Evolutionary conservation across 2,797 vertebrate genomes (phyloP), one percentile per base, ranked within the genome.

Genomic region (Hafferia zeledoni): DNA sequence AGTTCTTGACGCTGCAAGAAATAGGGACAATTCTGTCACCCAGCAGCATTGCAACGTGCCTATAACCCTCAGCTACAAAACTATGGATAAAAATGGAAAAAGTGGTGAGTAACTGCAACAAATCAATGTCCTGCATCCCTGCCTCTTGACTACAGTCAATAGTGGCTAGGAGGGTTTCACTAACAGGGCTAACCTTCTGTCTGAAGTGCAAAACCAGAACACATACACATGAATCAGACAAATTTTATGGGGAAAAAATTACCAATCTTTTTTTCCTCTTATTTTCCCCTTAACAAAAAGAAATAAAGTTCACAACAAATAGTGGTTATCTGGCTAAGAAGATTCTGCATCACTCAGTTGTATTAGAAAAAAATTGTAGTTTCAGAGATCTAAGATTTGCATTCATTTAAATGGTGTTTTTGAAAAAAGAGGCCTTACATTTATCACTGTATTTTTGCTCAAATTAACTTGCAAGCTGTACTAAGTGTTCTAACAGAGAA

Each of bases 1-100:
- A 99, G 98, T 90, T 99, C 99, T 96, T 99, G 99, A 63, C 99
- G 99, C 99, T 99, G 92, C 44, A 92, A 70, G 37, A 94, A 90
- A 95, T 3, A 87, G 78, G 79, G 23, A 79, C 75, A 94, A 13
- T 33, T 47, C 31, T 0, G 7, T 87, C 64, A 93, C 14, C 49
- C 25, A 39, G 23, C 37, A 87, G 49, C 46, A 22, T 17, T 74
- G 56, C 37, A 63, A 53, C 5, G 6, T 3, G 52, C 23, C 27
- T 37, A 63, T 20, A 85, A 89, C 39, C 25, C 35, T 72, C 47
- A 76, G 75, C 70, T 60, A 70, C 61, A 46, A 94, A 90, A 67
- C 30, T 11, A 15, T 0, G 44, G 69, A 53, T 10, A 78, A 43
- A 85, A 92, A 71, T 6, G 12, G 31, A 30, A 75, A 69, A 84